These are phyloP conservation scores for Hypselothyrea guttata DNA, from an alignment of 2,888 invertebrate species.

Conservation along the genomic window DNA sequence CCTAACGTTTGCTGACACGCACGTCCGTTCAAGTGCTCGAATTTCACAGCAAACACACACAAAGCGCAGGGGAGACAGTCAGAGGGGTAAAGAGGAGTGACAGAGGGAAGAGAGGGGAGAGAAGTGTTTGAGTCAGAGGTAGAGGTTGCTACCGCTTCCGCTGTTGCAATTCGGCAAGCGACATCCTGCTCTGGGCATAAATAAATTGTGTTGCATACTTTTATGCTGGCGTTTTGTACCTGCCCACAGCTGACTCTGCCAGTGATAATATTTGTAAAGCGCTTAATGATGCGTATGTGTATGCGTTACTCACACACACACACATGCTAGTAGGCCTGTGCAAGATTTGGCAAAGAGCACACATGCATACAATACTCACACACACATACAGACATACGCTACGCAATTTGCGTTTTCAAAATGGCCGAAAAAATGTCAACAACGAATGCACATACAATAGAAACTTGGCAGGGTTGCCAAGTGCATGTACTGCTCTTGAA, in stretches of 20 bases:
- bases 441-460: constrained; percentile 9
- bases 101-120: too few species aligned
- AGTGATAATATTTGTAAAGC: constrained; percentile 55
- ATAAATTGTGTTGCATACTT: constrained; percentile 72
- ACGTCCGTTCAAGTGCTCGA: constrained; percentile 47
- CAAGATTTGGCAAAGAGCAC: constrained; percentile 50
- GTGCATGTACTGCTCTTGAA: constrained; percentile 19
- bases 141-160: constrained; percentile 42
- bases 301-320: constrained; percentile 7
- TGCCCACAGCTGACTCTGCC: constrained; percentile 13
- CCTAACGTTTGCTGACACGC: constrained; percentile 38
- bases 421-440: constrained; percentile 25
- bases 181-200: constrained; percentile 63
- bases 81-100: too few species aligned
- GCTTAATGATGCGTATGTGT: constrained; percentile 62
- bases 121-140: background rate
- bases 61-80: too few species aligned
- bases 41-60: constrained; percentile 44
- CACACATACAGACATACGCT: background rate
- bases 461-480: constrained; percentile 44
- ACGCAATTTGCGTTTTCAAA: constrained; percentile 18
- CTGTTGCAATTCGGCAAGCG: constrained; percentile 55
- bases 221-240: constrained; percentile 18
- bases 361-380: constrained; percentile 8
- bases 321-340: background rate